Evolutionary conservation across 2,888 invertebrate genomes (phyloP).

Genomic region (Dolichopus griseipennis): DNA sequence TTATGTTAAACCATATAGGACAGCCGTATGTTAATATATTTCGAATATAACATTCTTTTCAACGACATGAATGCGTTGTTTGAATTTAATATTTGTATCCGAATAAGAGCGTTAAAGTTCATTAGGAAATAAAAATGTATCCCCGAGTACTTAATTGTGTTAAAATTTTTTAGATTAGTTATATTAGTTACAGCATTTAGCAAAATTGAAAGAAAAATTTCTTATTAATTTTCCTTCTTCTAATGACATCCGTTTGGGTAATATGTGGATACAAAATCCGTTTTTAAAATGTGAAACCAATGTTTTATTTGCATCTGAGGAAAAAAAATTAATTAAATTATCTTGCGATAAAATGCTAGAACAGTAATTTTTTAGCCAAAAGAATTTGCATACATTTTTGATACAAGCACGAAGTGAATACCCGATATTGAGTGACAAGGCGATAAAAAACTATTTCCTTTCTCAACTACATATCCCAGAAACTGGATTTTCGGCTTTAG

Average conservation of each 20-base stretch:
- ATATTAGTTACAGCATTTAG: constrained; percentile 11
- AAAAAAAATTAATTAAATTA: constrained; percentile 21
- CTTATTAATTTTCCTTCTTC: constrained; percentile 10
- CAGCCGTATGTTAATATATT: no score
- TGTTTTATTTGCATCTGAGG: constrained; percentile 7
- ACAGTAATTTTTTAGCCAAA: constrained; percentile 19
- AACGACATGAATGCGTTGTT: no score
- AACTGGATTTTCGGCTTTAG: constrained; percentile 12
- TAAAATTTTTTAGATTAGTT: no score
- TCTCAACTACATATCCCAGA: constrained; percentile 20
- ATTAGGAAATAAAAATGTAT: no score
- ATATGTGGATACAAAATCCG: constrained; percentile 12
- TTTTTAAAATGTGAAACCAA: constrained; percentile 10
- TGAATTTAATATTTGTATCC: no score
- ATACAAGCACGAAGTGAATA: constrained; percentile 17
- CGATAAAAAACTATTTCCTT: constrained; percentile 21
- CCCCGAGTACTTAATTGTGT: no score
- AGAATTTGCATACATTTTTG: constrained; percentile 19
- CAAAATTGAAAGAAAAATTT: constrained; percentile 7
- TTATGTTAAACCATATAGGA: no score
- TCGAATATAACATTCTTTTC: no score
- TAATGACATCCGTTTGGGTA: background rate
- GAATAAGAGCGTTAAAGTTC: no score
- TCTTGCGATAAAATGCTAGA: constrained; percentile 24
- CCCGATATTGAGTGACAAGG: constrained; percentile 20